Evolutionary conservation across 2,113 vertebrate genomes (phyloP), one percentile per base, ranked within the genome.

Genomic region (Phyllopteryx taeniolatus): DNA sequence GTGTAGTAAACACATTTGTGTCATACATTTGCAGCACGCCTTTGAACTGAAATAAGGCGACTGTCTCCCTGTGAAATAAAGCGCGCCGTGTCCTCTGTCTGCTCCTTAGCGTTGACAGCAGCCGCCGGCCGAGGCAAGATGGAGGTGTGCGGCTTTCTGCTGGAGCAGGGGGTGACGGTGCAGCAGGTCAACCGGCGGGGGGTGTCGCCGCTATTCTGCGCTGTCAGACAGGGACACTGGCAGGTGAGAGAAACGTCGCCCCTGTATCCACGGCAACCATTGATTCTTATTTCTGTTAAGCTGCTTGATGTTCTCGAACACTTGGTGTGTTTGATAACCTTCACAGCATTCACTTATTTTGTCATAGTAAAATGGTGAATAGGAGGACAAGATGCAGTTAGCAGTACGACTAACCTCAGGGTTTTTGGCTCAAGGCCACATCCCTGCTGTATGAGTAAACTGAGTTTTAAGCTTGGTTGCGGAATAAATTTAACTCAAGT

Each of bases 221-320:
- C 96, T 0, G 96, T 95, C 22, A 95, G 98, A 64, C 97, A 99
- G 86, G 98, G 98, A 17, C 95, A 99, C 87, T 95, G 97, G 94
- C 97, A 99, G 98, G 98, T 99, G 85, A 75, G 84, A 27, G 53
- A 20, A 14, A 57, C 31, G 31, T 35, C 14, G 14, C 31, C 46
- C 15, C 13, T 44, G 49, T 14, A 31, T 19, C 53, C 27, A 46
- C 60, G 43, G 70, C 46, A 49, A 76, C 71, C 59, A 33, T 67
- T 43, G 62, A 63, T 64, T 68, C 51, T 61, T 69, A 60, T 20
- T 53, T 35, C 71, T 61, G n/a, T 22, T 31, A 54, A 33, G 39
- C 27, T 39, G 43, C 33, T 42, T 59, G 59, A 60, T 35, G 59
- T 17, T 59, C 27, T 59, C 12, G 1, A 8, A 33, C 11, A 12